phyloP scores from a whole-genome alignment of 1,140 invertebrate species.

The Augochlora pura region DNA sequence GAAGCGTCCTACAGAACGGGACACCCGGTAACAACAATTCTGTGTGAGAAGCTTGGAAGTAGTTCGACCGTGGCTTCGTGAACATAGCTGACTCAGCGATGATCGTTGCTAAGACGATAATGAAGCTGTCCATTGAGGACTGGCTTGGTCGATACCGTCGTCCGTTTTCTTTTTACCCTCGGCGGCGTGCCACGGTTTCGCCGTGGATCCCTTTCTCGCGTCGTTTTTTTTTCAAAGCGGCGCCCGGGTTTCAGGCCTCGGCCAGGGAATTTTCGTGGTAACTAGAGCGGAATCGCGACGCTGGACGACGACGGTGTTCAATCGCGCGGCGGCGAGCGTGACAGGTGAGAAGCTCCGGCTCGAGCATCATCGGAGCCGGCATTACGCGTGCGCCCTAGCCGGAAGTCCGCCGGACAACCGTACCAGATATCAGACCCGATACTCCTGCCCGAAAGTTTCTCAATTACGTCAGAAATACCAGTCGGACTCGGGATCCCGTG shows the following conservation, averaged over 20 bases:
- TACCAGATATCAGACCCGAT: constrained; percentile 1
- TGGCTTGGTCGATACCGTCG: constrained; percentile 36
- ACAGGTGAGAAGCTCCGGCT: too few species aligned
- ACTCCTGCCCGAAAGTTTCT: constrained; percentile 16
- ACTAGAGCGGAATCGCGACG: too few species aligned
- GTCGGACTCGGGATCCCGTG: background rate
- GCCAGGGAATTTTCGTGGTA: too few species aligned
- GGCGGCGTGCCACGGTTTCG: too few species aligned
- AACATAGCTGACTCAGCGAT: constrained; percentile 13
- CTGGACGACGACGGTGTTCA: too few species aligned
- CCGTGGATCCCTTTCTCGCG: background rate
- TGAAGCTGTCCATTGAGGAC: constrained; percentile 24
- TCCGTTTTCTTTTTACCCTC: too few species aligned
- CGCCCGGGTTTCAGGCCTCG: too few species aligned
- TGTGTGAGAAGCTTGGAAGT: background rate
- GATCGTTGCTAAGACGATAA: constrained; percentile 42
- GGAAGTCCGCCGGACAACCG: constrained; percentile 7
- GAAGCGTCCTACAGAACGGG: too few species aligned
- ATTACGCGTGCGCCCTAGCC: constrained; percentile 24
- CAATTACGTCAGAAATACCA: constrained; percentile 15
- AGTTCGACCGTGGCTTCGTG: background rate
- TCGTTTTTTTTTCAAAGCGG: too few species aligned
- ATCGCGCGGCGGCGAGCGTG: too few species aligned
- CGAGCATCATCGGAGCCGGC: background rate
- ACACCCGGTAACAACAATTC: too few species aligned